A percentile compares a stretch with the other conserved stretches of the same genome.
Conservation (phyloP, 2,888 invertebrate genomes). For the Perizoma affinitatum region DNA sequence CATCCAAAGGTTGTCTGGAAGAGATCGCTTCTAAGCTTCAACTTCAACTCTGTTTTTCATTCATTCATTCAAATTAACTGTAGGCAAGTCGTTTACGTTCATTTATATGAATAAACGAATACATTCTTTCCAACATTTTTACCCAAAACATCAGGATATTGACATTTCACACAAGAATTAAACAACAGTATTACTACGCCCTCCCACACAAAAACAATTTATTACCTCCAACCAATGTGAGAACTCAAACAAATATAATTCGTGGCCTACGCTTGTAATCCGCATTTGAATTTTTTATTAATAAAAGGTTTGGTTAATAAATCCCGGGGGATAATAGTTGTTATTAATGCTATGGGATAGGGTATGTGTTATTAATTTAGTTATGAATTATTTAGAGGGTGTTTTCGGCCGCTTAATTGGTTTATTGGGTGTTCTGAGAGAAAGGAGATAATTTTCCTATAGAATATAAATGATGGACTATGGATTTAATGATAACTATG, state of each 20-base stretch:
- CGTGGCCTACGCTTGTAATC: slow-evolving; percentile 69
- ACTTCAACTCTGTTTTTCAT: no score
- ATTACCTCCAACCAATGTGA: slow-evolving; percentile 30
- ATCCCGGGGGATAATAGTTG: slow-evolving; percentile 52
- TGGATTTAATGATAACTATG: no score
- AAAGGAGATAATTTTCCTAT: not conserved
- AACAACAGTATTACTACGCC: slow-evolving; percentile 28
- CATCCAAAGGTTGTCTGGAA: no score
- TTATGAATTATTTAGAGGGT: slow-evolving; percentile 66
- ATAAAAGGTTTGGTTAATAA: slow-evolving; percentile 58
- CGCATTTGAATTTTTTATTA: slow-evolving; percentile 82
- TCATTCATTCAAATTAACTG: no score
- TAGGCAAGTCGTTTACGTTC: no score
- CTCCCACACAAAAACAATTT: slow-evolving; percentile 38
- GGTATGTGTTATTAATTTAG: slow-evolving; percentile 74
- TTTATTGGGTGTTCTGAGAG: slow-evolving; percentile 26
- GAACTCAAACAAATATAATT: slow-evolving; percentile 70
- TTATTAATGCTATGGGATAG: slow-evolving; percentile 60
- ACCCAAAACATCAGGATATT: slow-evolving; percentile 43
- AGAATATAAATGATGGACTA: no score
- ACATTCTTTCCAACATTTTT: not conserved
- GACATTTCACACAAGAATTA: slow-evolving; percentile 64
- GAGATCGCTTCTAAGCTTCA: no score
- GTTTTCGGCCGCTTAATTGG: slow-evolving; percentile 27
- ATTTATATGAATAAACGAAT: no score